Base-by-base conservation (phyloP, 2,888 invertebrate species). In the Ophonus ardosiacus region DNA sequence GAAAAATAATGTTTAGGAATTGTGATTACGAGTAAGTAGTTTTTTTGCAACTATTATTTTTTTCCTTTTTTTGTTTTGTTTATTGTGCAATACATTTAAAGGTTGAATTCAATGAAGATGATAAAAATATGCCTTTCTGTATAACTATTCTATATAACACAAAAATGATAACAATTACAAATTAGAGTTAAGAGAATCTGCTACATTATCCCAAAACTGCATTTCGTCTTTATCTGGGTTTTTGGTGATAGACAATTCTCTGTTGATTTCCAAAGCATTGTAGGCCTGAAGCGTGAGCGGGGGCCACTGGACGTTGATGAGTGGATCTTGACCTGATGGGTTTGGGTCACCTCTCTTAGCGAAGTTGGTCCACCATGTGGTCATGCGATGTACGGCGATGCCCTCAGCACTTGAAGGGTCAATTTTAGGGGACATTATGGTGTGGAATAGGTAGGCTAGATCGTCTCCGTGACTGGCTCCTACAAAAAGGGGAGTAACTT, bases 391-490 rank as follows among this genome's bases (percentile, higher is more conserved):
- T 6, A 88, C 82, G 7, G 87, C 85, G 38, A 86, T 85, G 10
- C 86, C 87, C 87, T 89, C 88, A n/a, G 86, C 7, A 68, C 87
- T 86, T 3, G 85, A 80, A 8, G 86, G 68, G 0, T 86, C 86
- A 6, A 87, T 86, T 38, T 79, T 65, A 10, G 88, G 87, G 4
- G 87, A 86, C 5, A 82, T n/a, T 8, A 71, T 31, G 65, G 79
- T 86, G 78, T 88, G 88, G 82, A 89, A 89, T 18, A 89, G 74
- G 78, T 89, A 89, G 10, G 88, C 88, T 10, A 89, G 71, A 10
- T 89, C 89, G 86, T 89, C 89, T 31, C 86, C 88, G 86, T 89
- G 89, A 43, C 86, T 86, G 2, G 86, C 88, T 63, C 89, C 89
- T 89, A 80, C 76, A 87, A 86, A 63, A 78, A n/a, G n/a, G n/a